Base-by-base conservation (phyloP, 2,113 vertebrate genomes). In the Emydocephalus ijimae region DNA sequence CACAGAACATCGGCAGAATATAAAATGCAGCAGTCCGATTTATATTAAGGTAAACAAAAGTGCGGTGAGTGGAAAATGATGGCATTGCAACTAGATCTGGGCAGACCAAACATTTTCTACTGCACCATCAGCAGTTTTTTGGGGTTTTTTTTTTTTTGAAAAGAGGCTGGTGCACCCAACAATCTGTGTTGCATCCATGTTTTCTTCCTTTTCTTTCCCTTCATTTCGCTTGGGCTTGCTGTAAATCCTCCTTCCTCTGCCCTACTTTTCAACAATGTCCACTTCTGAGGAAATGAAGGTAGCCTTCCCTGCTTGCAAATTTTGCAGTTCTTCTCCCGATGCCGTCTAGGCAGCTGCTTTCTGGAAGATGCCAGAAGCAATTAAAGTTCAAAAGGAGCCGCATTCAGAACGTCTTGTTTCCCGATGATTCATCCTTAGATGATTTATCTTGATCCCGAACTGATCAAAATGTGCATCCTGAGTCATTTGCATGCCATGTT, bases 151-250 rank as follows among this genome's bases (percentile, higher is more conserved):
- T 48, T 48, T 48, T 48, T 48, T 94, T 20, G 90, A 94, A 95
- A 96, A 96, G 96, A 96, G 95, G 94, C 97, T 95, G 92, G 96
- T 97, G 96, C 96, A 81, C 94, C 96, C 94, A 96, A 95, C 94
- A 94, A 95, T 95, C 96, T 96, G 96, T 93, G 91, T 88, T 93
- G 93, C 95, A 94, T 97, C 97, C 97, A 97, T 97, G 97, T 91
- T 97, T 74, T 34, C 5, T 74, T 15, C 29, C 14, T 11, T 34
- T 34, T 34, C 15, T 34, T 34, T 34, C 64, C 1, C 5, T 34
- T 34, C 97, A 96, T 96, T 91, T 91, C 97, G 94, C 95, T 96
- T 97, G 93, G 64, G 95, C 94, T 95, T 97, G 96, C 96, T 96
- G 93, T 43, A 3, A 15, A 11, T 85, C 1, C 24, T 52, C 64